A percentile compares a stretch with the other conserved stretches of the same genome.
These are phyloP conservation scores for Enteromius thamalakanensis DNA, from an alignment of 2,797 vertebrate genomes.

Conservation along the genomic window DNA sequence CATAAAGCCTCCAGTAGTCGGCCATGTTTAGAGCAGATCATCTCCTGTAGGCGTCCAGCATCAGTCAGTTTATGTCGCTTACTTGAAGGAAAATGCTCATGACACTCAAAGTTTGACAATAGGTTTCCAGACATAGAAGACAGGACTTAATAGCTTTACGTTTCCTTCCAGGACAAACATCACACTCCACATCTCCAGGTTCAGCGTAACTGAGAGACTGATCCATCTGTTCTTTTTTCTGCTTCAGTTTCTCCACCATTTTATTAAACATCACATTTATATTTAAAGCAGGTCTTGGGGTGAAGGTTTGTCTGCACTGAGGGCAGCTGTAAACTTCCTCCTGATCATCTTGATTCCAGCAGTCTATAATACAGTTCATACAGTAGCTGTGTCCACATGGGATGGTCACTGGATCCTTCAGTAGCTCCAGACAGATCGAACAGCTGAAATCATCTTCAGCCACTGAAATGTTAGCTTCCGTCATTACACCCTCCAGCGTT, in stretches of 20 bases:
- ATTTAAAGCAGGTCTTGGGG: not conserved
- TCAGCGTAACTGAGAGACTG: not conserved
- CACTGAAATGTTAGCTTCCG: not conserved
- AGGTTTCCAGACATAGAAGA: not conserved
- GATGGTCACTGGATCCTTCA: not conserved
- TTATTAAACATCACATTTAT: not conserved
- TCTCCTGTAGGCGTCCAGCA: not conserved
- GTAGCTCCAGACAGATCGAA: not conserved
- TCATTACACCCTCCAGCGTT: not conserved
- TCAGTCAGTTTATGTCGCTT: not conserved
- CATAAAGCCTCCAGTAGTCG: not conserved
- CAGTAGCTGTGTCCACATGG: conserved; percentile 1
- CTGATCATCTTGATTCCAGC: not conserved
- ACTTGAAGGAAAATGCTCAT: not conserved
- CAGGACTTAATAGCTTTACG: conserved; percentile 6
- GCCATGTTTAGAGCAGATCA: not conserved
- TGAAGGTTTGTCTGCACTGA: conserved; percentile 1
- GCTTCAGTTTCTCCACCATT: not conserved
- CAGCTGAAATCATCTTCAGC: not conserved
- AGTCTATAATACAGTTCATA: not conserved
- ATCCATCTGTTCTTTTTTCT: not conserved
- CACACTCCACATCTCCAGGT: conserved; percentile 12
- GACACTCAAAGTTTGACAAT: conserved; percentile 1
- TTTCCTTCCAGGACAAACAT: not conserved
- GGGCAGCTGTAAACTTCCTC: not conserved